Evolutionary conservation across 2,797 vertebrate species (phyloP).

Genomic region (Zalophus californianus): DNA sequence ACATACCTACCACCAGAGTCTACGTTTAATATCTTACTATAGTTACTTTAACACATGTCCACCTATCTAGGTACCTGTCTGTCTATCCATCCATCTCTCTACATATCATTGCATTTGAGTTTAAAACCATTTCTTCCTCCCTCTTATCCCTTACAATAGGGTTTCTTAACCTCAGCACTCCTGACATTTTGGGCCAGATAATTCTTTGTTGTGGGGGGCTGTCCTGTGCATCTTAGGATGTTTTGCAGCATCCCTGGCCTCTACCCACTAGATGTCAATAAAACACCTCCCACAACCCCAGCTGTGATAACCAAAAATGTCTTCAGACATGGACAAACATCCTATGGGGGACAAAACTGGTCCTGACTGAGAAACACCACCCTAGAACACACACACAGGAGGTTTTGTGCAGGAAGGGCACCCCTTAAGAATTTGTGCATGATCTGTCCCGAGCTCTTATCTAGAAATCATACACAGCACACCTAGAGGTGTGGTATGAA

Average conservation of each 20-base stretch:
- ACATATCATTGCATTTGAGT: not conserved
- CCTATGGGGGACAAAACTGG: not conserved
- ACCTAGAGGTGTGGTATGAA: not conserved
- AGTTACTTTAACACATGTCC: not conserved
- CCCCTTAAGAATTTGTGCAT: not conserved
- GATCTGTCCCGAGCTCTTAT: not conserved
- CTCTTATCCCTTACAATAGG: not conserved
- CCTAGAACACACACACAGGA: not conserved
- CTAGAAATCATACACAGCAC: not conserved
- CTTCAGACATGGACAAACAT: not conserved
- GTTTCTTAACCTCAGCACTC: not conserved
- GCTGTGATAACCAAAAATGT: not conserved
- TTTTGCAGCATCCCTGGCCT: not conserved
- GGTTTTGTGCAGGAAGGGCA: not conserved
- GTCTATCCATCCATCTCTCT: not conserved
- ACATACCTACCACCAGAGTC: not conserved
- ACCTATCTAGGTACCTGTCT: not conserved
- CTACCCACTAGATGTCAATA: not conserved
- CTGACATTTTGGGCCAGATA: not conserved
- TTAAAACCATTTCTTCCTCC: constrained; percentile 14
- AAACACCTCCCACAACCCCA: not conserved
- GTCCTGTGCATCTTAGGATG: not conserved
- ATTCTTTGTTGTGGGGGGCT: not conserved
- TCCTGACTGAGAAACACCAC: not conserved
- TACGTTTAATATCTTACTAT: not conserved